Percentiles rank a stretch among this genome's conserved stretches.
Evolutionary conservation across 2,113 vertebrate species (phyloP).

Genomic region (Brachirus orientalis): DNA sequence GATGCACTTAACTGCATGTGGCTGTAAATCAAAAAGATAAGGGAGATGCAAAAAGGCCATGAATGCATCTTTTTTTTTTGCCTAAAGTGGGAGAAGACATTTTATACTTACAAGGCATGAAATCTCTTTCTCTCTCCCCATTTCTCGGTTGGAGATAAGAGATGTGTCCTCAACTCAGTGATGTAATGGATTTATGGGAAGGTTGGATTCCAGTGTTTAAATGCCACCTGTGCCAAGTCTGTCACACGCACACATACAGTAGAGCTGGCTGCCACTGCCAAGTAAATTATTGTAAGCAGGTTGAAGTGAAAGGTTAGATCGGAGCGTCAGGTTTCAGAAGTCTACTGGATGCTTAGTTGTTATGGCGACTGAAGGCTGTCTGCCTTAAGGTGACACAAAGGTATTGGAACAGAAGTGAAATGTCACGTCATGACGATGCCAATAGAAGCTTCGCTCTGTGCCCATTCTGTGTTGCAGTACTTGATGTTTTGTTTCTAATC

Average conservation of each 20-base stretch:
- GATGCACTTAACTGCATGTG: slow-evolving; percentile 3
- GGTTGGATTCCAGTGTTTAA: neutral
- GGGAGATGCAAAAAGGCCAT: neutral
- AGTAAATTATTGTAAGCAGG: slow-evolving; percentile 28
- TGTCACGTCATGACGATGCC: too few relatives aligned
- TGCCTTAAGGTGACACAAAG: slow-evolving; percentile 20
- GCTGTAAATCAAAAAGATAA: slow-evolving; percentile 13
- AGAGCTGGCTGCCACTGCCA: slow-evolving; percentile 18
- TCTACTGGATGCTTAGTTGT: slow-evolving; percentile 41
- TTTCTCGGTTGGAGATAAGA: slow-evolving; percentile 1
- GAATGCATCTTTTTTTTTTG: neutral
- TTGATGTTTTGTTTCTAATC: too few relatives aligned
- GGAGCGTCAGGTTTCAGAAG: slow-evolving; percentile 50
- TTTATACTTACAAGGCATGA: neutral
- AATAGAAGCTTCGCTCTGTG: too few relatives aligned
- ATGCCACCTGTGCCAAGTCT: neutral
- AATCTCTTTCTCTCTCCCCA: neutral
- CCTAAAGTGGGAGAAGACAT: neutral
- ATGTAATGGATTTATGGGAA: too few relatives aligned
- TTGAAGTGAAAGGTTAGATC: slow-evolving; percentile 57
- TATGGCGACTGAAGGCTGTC: slow-evolving; percentile 33
- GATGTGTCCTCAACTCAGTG: neutral
- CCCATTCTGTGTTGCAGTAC: too few relatives aligned
- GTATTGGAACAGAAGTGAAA: neutral
- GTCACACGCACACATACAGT: neutral